Evolutionary conservation across 2,888 invertebrate genomes (phyloP).

Genomic region (Idaea aversata): DNA sequence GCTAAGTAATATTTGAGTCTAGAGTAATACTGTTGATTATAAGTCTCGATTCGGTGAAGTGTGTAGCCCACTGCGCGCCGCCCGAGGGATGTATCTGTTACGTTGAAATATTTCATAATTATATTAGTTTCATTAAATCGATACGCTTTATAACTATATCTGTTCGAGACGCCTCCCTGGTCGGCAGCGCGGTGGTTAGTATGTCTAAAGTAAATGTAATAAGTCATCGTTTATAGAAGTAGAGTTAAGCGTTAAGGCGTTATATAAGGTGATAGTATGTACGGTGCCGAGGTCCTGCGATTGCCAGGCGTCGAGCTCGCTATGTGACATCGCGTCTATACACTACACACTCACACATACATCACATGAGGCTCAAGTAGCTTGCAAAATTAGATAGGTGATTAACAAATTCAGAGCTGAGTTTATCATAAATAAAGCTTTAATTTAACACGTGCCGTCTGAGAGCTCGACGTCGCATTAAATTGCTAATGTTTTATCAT

Average conservation of each 20-base stretch:
- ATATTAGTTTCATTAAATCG: conserved; percentile 64
- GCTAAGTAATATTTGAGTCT: conserved; percentile 55
- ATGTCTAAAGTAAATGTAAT: conserved; percentile 61
- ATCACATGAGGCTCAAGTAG: conserved; percentile 60
- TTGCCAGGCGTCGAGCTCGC: conserved; percentile 50
- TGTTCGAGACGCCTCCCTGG: conserved; percentile 42
- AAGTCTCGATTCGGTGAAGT: conserved; percentile 51
- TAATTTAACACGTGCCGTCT: conserved; percentile 56
- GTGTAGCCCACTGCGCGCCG: conserved; percentile 51
- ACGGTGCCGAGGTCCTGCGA: conserved; percentile 63
- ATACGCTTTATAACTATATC: conserved; percentile 73
- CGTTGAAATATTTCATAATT: conserved; percentile 54
- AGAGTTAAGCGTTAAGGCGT: conserved; percentile 39
- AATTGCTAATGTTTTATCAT: conserved; percentile 35
- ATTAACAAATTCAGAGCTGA: conserved; percentile 74
- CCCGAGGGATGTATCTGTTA: conserved; percentile 42
- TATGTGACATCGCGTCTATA: conserved; percentile 11
- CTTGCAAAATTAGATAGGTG: conserved; percentile 75
- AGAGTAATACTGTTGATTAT: conserved; percentile 60
- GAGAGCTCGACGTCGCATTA: conserved; percentile 52
- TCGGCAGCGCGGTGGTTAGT: conserved; percentile 54
- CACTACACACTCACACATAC: conserved; percentile 46
- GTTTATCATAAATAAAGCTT: conserved; percentile 70
- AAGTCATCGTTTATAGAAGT: conserved; percentile 56
- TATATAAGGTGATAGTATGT: conserved; percentile 34